phyloP scores from a whole-genome alignment of 1,140 invertebrate genomes.

The Xylocopa sonorina region DNA sequence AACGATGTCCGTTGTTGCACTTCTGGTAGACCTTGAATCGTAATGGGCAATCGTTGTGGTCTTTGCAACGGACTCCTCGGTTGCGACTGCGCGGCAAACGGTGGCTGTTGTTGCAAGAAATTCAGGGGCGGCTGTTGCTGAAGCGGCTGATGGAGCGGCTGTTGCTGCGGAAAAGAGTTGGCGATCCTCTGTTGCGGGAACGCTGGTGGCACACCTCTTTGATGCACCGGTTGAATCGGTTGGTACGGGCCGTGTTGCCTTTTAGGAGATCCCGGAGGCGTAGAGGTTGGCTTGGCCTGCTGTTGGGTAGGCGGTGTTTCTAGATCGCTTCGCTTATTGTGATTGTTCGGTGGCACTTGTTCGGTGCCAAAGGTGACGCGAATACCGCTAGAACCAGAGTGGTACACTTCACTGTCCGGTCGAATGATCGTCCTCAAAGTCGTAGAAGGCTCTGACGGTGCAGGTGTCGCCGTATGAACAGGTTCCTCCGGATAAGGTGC shows the following conservation, averaged over 20 bases:
- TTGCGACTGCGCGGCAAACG: constrained; percentile 50
- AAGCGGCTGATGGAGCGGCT: constrained; percentile 71
- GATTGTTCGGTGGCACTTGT: constrained; percentile 79
- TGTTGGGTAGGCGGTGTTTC: constrained; percentile 75
- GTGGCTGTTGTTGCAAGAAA: constrained; percentile 69
- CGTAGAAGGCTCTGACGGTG: constrained; percentile 83
- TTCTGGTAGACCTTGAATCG: constrained; percentile 78
- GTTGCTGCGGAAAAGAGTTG: constrained; percentile 80
- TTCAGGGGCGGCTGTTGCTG: constrained; percentile 72
- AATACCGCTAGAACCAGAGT: constrained; percentile 87
- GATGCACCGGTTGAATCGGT: constrained; percentile 76
- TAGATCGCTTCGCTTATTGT: constrained; percentile 78
- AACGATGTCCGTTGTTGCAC: constrained; percentile 73
- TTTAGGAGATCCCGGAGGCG: constrained; percentile 71
- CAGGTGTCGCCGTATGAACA: constrained; percentile 68
- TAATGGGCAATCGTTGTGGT: constrained; percentile 73
- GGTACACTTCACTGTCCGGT: constrained; percentile 91
- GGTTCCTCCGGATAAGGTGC: constrained; percentile 78
- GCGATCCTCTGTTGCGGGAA: constrained; percentile 82
- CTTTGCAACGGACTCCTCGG: constrained; percentile 66
- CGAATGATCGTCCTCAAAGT: constrained; percentile 91
- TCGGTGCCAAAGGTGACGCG: constrained; percentile 89
- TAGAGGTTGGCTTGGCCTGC: constrained; percentile 67
- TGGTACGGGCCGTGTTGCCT: constrained; percentile 78
- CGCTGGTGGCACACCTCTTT: constrained; percentile 76